Evolutionary conservation across 64 coral and sea anemone genomes (phyloP), one percentile per base, ranked within the genome.

Genomic region (Acropora yongei): DNA sequence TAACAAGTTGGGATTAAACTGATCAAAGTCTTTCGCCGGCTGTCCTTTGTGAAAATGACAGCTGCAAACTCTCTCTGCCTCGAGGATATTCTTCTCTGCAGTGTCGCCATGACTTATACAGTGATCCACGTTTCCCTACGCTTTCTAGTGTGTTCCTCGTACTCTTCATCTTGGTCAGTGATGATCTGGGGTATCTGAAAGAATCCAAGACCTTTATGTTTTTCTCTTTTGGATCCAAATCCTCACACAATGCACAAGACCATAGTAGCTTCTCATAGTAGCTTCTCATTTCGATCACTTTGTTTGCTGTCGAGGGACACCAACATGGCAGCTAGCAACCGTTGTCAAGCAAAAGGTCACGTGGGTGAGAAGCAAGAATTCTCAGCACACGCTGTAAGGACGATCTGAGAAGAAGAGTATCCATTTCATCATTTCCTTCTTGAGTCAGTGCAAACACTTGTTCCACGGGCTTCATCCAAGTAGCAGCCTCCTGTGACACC

Each of bases 121-220:
- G 53, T 84, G 80, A 84, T 84, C 80, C 48, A 84, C 80, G 53
- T 84, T 84, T 84, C 80, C 80, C 80, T 84, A 5, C 80, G 80
- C 80, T 84, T 84, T 84, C 80, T 84, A 84, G 80, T 65, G n/a
- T 65, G 80, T 84, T 84, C 80, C 80, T 84, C 80, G 80, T 84
- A 84, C 80, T 84, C 53, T 84, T 84, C 80, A 57, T 57, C 80
- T 84, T 84, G 80, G 80, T 61, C 72, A 61, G 80, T 84, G 80
- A 84, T 84, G 80, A 84, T 84, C 66, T 84, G 61, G 80, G 53
- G 55, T 84, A 84, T 84, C 80, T 57, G 72, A 43, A 75, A 75
- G 72, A 75, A 75, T 75, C 30, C 72, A 75, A 76, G 72, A 75
- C 72, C 72, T 75, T 75, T 68, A 68, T 75, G 72, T 75, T 75